These are phyloP conservation scores for Serranus cabrilla DNA, from an alignment of 2,797 vertebrate genomes.

Conservation along the genomic window DNA sequence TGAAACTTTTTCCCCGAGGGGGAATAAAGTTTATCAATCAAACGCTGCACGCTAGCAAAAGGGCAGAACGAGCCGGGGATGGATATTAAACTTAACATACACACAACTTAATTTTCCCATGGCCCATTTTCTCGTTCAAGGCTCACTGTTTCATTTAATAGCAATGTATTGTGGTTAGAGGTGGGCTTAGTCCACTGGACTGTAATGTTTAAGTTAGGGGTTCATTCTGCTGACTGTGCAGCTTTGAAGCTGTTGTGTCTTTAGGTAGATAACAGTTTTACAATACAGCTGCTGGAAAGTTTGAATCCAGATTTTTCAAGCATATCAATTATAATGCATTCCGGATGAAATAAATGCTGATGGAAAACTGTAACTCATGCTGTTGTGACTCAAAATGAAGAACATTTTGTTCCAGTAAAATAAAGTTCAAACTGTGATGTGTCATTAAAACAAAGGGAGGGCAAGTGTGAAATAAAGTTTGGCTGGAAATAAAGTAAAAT, in stretches of 20 bases:
- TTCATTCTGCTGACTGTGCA: conserved; percentile 55
- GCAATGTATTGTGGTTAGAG: conserved; percentile 47
- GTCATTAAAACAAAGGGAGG: not conserved
- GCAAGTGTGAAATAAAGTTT: not conserved
- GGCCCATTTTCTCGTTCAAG: conserved; percentile 46
- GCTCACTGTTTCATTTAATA: conserved; percentile 59
- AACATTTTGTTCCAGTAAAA: not conserved
- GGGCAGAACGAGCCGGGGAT: conserved; percentile 53
- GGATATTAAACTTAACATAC: conserved; percentile 65
- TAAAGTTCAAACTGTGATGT: not conserved
- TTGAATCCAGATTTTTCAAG: conserved; percentile 41
- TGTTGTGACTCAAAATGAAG: conserved; percentile 17
- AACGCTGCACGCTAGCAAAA: conserved; percentile 56
- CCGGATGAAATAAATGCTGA: conserved; percentile 24
- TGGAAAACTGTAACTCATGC: conserved; percentile 7
- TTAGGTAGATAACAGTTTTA: conserved; percentile 46
- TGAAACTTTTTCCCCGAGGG: conserved; percentile 46
- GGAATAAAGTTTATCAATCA: conserved; percentile 69
- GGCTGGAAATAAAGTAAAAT: not conserved
- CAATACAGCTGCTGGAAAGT: conserved; percentile 13
- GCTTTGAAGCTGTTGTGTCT: conserved; percentile 41
- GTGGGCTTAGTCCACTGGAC: conserved; percentile 51
- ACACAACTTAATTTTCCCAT: conserved; percentile 60
- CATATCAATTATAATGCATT: conserved; percentile 35
- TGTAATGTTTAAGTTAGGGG: conserved; percentile 44